These are phyloP conservation scores for Setophaga kirtlandii DNA, from an alignment of 2,113 vertebrate genomes.

Conservation along the genomic window DNA sequence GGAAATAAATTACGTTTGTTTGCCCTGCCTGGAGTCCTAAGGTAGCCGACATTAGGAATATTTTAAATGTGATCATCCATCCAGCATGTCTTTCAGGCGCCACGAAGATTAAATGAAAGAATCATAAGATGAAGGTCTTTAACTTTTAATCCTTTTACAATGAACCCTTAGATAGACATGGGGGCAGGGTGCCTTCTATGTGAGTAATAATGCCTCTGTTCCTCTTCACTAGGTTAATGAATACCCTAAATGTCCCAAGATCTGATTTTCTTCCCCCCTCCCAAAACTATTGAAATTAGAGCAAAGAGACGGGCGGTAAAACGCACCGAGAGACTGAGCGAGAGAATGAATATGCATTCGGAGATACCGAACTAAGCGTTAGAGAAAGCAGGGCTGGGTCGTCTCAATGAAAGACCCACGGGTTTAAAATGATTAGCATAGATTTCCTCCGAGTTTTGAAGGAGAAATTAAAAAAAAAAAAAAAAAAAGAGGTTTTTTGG, in stretches of 20 bases:
- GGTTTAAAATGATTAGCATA: constrained; percentile 59
- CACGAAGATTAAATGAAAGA: constrained; percentile 93
- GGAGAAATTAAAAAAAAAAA: neutral
- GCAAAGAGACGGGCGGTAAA: constrained; percentile 67
- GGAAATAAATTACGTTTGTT: constrained; percentile 85
- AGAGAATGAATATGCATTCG: constrained; percentile 10
- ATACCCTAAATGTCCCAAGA: constrained; percentile 76
- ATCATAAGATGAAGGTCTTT: constrained; percentile 93
- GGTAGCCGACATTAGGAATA: constrained; percentile 87
- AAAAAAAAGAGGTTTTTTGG: neutral
- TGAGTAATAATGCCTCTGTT: constrained; percentile 82
- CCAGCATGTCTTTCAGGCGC: constrained; percentile 91
- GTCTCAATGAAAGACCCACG: neutral
- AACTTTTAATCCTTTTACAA: constrained; percentile 96
- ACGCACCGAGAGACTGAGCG: neutral
- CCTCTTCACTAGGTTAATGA: constrained; percentile 82
- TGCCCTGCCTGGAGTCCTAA: constrained; percentile 85
- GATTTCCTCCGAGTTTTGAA: constrained; percentile 26
- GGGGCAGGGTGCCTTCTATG: constrained; percentile 84
- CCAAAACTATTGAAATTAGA: constrained; percentile 74
- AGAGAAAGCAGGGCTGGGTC: neutral
- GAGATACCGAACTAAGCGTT: neutral
- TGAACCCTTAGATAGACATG: constrained; percentile 89
- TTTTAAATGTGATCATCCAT: constrained; percentile 90
- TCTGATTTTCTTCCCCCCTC: constrained; percentile 2